phyloP scores from a whole-genome alignment of 2,888 invertebrate species.

The Aspidapion aeneum region DNA sequence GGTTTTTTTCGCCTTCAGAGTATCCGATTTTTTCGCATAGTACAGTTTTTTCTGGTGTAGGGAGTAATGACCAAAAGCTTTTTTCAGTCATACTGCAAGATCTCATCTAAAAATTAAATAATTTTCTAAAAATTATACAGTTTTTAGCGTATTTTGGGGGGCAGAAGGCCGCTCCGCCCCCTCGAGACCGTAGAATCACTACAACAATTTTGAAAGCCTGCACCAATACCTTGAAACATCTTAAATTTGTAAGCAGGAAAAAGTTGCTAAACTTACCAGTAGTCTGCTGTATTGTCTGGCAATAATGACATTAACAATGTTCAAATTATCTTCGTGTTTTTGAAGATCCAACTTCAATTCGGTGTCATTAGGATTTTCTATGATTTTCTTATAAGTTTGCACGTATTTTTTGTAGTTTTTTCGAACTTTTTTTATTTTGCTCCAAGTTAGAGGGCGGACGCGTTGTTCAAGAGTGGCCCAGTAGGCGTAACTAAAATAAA shows the following conservation, averaged over 20 bases:
- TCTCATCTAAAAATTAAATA: constrained; percentile 52
- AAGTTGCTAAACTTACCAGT: no score
- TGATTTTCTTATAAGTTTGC: constrained; percentile 64
- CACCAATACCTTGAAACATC: no score
- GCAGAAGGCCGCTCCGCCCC: no score
- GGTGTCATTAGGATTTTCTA: constrained; percentile 69
- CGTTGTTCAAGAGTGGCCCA: constrained; percentile 67
- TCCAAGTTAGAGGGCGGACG: constrained; percentile 72
- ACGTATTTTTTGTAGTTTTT: constrained; percentile 67
- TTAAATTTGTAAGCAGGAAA: no score
- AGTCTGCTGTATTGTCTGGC: constrained; percentile 78
- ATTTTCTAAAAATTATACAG: no score
- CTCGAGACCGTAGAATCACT: no score
- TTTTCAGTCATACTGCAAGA: constrained; percentile 60
- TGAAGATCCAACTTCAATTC: constrained; percentile 70
- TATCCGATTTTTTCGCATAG: constrained; percentile 47
- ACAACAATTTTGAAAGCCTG: no score
- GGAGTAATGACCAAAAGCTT: constrained; percentile 46
- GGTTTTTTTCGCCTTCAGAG: constrained; percentile 28
- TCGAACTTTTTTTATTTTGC: constrained; percentile 63
- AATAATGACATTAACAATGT: constrained; percentile 70
- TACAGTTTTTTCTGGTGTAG: constrained; percentile 44
- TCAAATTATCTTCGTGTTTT: constrained; percentile 70
- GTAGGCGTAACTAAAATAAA: constrained; percentile 59
- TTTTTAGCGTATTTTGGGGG: no score